A percentile compares a stretch with the other conserved stretches of the same genome.
phyloP scores from a whole-genome alignment of 2,888 invertebrate species.

The Pandemis corylana region DNA sequence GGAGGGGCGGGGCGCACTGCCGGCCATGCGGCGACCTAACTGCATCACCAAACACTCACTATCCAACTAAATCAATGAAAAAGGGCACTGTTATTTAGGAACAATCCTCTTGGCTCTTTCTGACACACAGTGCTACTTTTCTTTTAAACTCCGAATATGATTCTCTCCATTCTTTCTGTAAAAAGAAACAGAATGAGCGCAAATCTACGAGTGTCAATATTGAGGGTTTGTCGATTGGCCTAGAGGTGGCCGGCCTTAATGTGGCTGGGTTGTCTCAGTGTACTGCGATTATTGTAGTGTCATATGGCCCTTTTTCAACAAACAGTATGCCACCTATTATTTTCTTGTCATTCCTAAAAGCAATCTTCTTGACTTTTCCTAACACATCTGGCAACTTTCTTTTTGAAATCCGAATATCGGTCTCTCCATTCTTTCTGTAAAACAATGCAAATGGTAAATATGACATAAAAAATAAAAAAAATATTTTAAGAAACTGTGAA shows the following conservation, averaged over 20 bases:
- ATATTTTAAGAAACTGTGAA: neutral
- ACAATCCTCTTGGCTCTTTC: slow-evolving; percentile 99
- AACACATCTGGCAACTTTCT: slow-evolving; percentile 98
- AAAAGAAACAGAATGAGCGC: slow-evolving; percentile 82
- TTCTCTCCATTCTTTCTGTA: slow-evolving; percentile 99
- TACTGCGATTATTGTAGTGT: slow-evolving; percentile 61
- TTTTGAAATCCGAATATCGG: slow-evolving; percentile 98
- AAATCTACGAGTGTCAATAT: slow-evolving; percentile 80
- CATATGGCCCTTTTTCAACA: slow-evolving; percentile 75
- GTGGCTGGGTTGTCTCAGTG: slow-evolving; percentile 46
- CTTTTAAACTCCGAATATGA: slow-evolving; percentile 98
- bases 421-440: slow-evolving; percentile 99
- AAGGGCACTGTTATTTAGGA: slow-evolving; percentile 89
- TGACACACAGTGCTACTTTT: slow-evolving; percentile 98
- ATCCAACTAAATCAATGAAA: slow-evolving; percentile 78
- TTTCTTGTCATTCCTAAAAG: slow-evolving; percentile 88
- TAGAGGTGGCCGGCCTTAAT: slow-evolving; percentile 57
- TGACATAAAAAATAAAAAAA: slow-evolving; percentile 41
- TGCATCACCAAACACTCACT: slow-evolving; percentile 81
- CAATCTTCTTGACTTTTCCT: slow-evolving; percentile 99
- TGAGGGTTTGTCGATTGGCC: slow-evolving; percentile 58
- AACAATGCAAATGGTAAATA: slow-evolving; percentile 54
- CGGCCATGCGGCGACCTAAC: slow-evolving; percentile 65
- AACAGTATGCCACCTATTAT: slow-evolving; percentile 66
- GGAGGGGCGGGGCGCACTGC: slow-evolving; percentile 65